Evolutionary conservation across 2,888 invertebrate genomes (phyloP), one percentile per base, ranked within the genome.

Genomic region (Trisateles emortualis): DNA sequence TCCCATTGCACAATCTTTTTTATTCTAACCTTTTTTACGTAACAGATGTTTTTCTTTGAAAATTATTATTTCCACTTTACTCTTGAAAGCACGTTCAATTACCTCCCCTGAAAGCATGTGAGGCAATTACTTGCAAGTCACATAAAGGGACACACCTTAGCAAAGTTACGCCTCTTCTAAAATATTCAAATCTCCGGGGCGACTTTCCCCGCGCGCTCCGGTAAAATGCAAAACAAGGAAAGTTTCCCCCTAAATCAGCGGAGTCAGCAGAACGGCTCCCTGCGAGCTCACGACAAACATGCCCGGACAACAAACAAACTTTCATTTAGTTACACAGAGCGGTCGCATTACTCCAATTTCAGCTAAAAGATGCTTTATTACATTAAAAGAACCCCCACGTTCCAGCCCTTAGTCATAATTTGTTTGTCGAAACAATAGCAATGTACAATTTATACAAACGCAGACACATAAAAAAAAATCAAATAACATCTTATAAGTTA

Each of bases 211-310:
- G 78, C 72, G 78, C 72, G 78, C 82, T 78, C 73, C 84, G 78
- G 81, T 86, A 83, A 86, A 90, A 90, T 91, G 85, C 87, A 86
- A 91, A 91, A 90, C 88, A 90, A 86, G 87, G 74, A 84, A 90
- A 90, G 80, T 90, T 91, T 84, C 76, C 62, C 85, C 84, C 82
- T 87, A 90, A 91, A 91, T 90, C 88, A 89, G 84, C 78, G 65
- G 74, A 79, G 78, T 79, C 79, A 78, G 78, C 79, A 74, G 69
- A 72, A 77, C 74, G 69, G 69, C 74, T 74, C 76, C 75, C 69
- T 61, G 67, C 72, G 70, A 68, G 65, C 75, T 70, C 71, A 72
- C 68, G 76, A 79, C 83, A 79, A 83, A 81, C 86, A 82, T 64
- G 72, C 80, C 74, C 76, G 81, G 83, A 82, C 83, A 80, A 81